phyloP scores from a whole-genome alignment of 2,797 vertebrate genomes.

The Myioborus miniatus region DNA sequence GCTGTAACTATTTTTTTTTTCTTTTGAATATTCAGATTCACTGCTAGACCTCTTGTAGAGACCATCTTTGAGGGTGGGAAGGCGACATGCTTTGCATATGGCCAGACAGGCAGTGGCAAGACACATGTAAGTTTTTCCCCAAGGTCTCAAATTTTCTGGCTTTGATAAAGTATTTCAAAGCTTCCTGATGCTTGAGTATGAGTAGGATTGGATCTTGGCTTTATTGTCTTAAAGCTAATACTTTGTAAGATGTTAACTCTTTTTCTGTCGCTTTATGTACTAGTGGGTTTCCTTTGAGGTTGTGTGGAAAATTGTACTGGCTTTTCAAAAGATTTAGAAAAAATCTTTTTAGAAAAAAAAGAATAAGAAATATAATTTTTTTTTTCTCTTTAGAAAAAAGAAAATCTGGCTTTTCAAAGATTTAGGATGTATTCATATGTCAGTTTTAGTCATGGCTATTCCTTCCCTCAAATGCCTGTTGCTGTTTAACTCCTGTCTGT shows the following conservation, averaged over 20 bases:
- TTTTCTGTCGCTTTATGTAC: background rate
- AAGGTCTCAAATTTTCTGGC: background rate
- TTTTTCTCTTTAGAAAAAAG: background rate
- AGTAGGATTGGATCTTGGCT: background rate
- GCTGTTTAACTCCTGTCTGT: background rate
- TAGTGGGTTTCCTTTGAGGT: background rate
- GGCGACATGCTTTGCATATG: constrained; percentile 94
- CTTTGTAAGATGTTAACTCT: background rate
- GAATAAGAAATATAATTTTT: background rate
- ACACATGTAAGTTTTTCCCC: constrained; percentile 86
- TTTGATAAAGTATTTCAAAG: background rate
- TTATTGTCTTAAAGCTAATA: background rate
- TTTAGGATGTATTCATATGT: background rate
- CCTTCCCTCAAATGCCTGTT: background rate
- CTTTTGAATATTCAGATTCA: constrained; percentile 80
- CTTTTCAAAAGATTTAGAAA: background rate
- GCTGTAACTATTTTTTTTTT: background rate
- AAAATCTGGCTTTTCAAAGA: background rate
- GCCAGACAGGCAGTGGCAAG: constrained; percentile 97
- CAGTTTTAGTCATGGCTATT: background rate
- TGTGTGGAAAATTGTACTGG: background rate
- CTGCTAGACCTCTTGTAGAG: constrained; percentile 91
- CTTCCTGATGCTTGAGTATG: background rate
- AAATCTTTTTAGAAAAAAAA: background rate
- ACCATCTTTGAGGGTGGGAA: constrained; percentile 91